phyloP scores from a whole-genome alignment of 2,113 vertebrate species.

The Electrona antarctica region DNA sequence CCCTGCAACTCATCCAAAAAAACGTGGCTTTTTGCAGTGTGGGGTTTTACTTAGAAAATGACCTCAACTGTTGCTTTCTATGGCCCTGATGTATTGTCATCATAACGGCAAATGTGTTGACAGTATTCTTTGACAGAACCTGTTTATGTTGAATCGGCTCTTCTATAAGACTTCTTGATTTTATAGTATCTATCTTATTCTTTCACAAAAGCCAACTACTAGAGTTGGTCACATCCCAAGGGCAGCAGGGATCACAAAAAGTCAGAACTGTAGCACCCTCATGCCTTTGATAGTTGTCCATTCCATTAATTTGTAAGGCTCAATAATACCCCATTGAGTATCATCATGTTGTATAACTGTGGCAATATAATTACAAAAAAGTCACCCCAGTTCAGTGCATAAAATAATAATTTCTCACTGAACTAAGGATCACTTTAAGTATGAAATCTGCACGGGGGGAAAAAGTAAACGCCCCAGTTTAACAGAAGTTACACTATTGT shows the following conservation, averaged over 20 bases:
- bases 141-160: neutral
- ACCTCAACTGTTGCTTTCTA: no score
- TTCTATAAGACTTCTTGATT: constrained; percentile 22
- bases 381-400: neutral
- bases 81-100: no score
- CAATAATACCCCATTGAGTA: neutral
- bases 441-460: neutral
- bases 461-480: neutral
- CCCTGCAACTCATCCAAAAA: no score
- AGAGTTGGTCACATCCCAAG: constrained; percentile 14
- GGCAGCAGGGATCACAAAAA: constrained; percentile 18
- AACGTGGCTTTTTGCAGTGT: no score
- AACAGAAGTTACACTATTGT: neutral
- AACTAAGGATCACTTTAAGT: constrained; percentile 4
- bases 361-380: no score
- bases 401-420: neutral
- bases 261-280: neutral
- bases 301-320: neutral
- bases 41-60: no score
- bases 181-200: neutral
- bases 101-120: no score
- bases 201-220: neutral
- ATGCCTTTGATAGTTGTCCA: neutral
- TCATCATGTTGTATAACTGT: neutral
- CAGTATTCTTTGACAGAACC: neutral